Base-by-base conservation (phyloP, 2,797 vertebrate species). In the Pteronotus mesoamericanus region DNA sequence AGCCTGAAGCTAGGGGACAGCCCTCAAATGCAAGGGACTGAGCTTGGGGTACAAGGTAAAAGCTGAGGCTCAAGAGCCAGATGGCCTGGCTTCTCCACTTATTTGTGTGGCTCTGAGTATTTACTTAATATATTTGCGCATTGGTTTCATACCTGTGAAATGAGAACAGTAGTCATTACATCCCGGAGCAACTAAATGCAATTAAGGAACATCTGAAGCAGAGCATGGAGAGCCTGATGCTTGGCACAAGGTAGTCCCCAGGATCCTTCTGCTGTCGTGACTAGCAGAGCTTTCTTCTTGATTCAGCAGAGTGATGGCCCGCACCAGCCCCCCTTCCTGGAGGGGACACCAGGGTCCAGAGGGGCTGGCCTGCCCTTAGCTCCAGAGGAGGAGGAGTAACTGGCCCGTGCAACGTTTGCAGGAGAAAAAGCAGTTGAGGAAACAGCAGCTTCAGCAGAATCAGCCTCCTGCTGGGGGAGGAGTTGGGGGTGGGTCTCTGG, bases 361-460 rank as follows among this genome's bases (percentile, higher is more conserved):
- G 51, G 29, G n/a, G 1, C 19, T 51, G 57, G 57, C 74, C 44
- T 95, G 93, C 82, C 90, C 59, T 80, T 92, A 77, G 92, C 59
- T 90, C 74, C 0, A 1, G 32, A 74, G 74, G 51, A 59, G 39
- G 68, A n/a, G 84, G 51, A 90, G 39, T 77, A 69, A 86, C 85
- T 69, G 53, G 32, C 57, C 29, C 5, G 14, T n/a, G 37, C 75
- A 80, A 51, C 83, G 75, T 37, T 42, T n/a, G 39, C 51, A 44
- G 75, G 66, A 77, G 59, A 75, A 68, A 37, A 95, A 93, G 57
- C 4, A n/a, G 48, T 10, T n/a, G 48, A 77, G 82, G 6, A 68
- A 95, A 89, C 84, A n/a, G 46, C n/a, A 3, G 64, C 34, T 64
- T 96, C 96, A 97, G 96, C 96, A 97, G 82, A 94, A 96, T 77